These are phyloP conservation scores for Drosophila stalkeri DNA, from an alignment of 2,888 invertebrate genomes.

Conservation along the genomic window DNA sequence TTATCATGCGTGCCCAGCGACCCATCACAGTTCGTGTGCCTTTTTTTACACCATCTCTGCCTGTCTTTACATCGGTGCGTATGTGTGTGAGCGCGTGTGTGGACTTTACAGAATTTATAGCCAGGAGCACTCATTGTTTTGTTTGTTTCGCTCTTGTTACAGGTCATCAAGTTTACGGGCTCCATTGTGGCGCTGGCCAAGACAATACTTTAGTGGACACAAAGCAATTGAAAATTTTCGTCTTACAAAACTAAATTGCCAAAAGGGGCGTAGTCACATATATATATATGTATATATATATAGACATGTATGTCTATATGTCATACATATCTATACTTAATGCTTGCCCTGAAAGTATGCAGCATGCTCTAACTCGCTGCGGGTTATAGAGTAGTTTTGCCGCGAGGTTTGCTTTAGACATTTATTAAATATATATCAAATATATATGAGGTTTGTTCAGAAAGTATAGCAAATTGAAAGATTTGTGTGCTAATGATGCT, in stretches of 20 bases:
- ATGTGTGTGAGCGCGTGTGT: neutral
- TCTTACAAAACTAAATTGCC: conserved; percentile 3
- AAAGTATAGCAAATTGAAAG: neutral
- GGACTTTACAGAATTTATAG: neutral
- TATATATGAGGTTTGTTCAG: neutral
- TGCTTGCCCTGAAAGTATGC: conserved; percentile 56
- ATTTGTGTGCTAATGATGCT: neutral
- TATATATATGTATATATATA: neutral
- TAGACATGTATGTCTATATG: neutral
- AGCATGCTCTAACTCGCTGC: conserved; percentile 12
- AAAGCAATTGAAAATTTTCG: conserved; percentile 9
- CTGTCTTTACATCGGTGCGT: conserved; percentile 54
- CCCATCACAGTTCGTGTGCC: conserved; percentile 61
- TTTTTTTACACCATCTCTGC: conserved; percentile 62
- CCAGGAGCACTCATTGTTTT: neutral
- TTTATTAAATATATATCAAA: neutral
- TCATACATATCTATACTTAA: conserved; percentile 5
- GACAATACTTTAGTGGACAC: conserved; percentile 57
- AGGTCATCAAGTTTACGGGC: conserved; percentile 75
- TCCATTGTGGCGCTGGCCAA: conserved; percentile 74
- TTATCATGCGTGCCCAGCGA: conserved; percentile 62
- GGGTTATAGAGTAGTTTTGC: neutral
- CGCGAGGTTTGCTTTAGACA: neutral
- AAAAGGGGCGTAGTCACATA: neutral
- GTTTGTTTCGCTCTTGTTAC: neutral